A percentile compares a stretch with the other conserved stretches of the same genome.
phyloP scores from a whole-genome alignment of 2,888 invertebrate species.

The Aspidapion aeneum region DNA sequence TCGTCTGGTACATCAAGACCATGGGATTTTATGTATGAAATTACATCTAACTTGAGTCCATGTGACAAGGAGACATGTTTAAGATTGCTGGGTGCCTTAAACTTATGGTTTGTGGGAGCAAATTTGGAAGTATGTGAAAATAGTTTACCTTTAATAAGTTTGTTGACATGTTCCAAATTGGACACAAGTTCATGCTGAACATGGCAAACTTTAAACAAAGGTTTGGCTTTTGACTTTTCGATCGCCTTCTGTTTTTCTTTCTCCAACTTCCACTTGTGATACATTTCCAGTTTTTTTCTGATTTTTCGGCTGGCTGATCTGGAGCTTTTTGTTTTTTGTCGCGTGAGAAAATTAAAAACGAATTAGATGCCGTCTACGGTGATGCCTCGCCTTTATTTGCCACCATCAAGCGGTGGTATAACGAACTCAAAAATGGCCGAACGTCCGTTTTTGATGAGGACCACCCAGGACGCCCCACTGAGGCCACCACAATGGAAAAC shows the following conservation, averaged over 20 bases:
- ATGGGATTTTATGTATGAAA: not conserved
- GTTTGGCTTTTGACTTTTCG: slow-evolving; percentile 34
- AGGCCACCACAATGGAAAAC: too few species aligned
- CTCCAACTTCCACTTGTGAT: slow-evolving; percentile 38
- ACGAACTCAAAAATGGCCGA: too few species aligned
- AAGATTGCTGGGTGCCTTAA: slow-evolving; percentile 31
- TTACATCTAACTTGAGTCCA: not conserved
- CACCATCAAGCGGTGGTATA: too few species aligned
- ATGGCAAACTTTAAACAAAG: slow-evolving; percentile 39
- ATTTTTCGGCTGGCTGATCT: too few species aligned
- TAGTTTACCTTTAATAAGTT: slow-evolving; percentile 36
- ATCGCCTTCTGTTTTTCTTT: slow-evolving; percentile 31
- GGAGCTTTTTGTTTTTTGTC: too few species aligned
- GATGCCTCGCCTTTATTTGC: too few species aligned
- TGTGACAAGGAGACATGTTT: not conserved
- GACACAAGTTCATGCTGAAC: slow-evolving; percentile 25
- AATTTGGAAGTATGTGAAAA: too few species aligned
- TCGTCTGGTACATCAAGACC: not conserved
- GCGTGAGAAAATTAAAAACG: too few species aligned
- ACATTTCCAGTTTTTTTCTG: slow-evolving; percentile 31
- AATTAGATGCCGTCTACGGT: too few species aligned
- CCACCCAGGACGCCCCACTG: too few species aligned
- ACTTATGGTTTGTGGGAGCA: slow-evolving; percentile 54
- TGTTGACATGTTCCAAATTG: slow-evolving; percentile 33
- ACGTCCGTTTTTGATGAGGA: too few species aligned